A percentile compares a stretch with the other conserved stretches of the same genome.
These are phyloP conservation scores for Aspidiotus rigidus DNA, from an alignment of 2,888 invertebrate genomes.

Conservation along the genomic window DNA sequence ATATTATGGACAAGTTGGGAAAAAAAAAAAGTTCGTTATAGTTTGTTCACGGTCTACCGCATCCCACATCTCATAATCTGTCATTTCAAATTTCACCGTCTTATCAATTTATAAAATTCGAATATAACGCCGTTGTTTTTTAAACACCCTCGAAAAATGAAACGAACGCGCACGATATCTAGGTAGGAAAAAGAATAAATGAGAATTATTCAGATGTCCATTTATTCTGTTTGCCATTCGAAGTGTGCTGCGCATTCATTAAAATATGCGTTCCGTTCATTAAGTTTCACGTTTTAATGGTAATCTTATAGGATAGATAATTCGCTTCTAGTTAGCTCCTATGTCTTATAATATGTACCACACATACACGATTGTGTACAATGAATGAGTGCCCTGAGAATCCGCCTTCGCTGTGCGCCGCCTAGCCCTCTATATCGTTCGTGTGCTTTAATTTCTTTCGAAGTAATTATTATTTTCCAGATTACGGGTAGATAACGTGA, in stretches of 20 bases:
- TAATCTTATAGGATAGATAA: slow-evolving; percentile 31
- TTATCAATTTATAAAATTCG: too few relatives aligned
- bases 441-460: slow-evolving; percentile 24
- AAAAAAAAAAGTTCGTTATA: too few relatives aligned
- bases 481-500: slow-evolving; percentile 28
- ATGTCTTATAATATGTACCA: neutral
- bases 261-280: slow-evolving; percentile 27
- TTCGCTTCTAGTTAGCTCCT: slow-evolving; percentile 29
- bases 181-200: slow-evolving; percentile 19
- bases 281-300: slow-evolving; percentile 32
- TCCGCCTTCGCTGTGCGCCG: too few relatives aligned
- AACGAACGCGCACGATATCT: slow-evolving; percentile 2
- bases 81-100: too few relatives aligned
- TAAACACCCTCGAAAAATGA: neutral
- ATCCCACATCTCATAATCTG: too few relatives aligned
- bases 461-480: slow-evolving; percentile 32
- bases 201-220: slow-evolving; percentile 32
- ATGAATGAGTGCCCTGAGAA: too few relatives aligned
- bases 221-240: slow-evolving; percentile 27
- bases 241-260: slow-evolving; percentile 33
- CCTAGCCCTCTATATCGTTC: slow-evolving; percentile 6
- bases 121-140: too few relatives aligned
- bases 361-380: too few relatives aligned
- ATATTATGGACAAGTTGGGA: too few relatives aligned
- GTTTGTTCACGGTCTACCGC: too few relatives aligned